Conservation (phyloP, 2,113 vertebrate genomes). For the Sceloporus tristichus region DNA sequence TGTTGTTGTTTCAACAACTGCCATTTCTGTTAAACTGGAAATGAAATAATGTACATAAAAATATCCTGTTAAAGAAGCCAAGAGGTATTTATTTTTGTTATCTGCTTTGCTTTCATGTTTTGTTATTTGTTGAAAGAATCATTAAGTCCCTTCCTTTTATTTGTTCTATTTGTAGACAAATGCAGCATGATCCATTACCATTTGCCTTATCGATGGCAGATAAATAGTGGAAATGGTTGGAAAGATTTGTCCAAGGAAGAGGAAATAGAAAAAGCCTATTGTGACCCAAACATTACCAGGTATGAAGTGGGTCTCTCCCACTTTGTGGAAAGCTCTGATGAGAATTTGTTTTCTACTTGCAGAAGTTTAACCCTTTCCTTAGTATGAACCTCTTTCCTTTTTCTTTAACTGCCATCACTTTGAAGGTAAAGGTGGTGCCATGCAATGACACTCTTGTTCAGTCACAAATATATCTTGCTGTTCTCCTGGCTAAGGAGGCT, state of each 20-base stretch:
- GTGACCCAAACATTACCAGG: slow-evolving; percentile 79
- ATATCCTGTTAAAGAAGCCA: too few relatives aligned
- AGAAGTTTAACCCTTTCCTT: not conserved
- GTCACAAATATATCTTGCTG: too few relatives aligned
- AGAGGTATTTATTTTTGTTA: too few relatives aligned
- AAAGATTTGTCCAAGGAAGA: slow-evolving; percentile 81
- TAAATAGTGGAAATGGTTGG: slow-evolving; percentile 76
- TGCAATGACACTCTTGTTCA: too few relatives aligned
- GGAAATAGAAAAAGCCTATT: slow-evolving; percentile 86
- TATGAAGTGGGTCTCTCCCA: slow-evolving; percentile 41
- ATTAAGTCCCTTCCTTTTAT: slow-evolving; percentile 20
- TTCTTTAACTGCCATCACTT: too few relatives aligned
- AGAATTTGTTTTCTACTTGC: not conserved
- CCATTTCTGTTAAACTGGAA: too few relatives aligned
- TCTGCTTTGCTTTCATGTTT: not conserved
- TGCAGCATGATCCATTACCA: slow-evolving; percentile 86
- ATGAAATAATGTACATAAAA: too few relatives aligned
- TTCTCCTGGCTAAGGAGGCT: not conserved
- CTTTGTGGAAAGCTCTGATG: not conserved
- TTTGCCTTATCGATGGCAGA: slow-evolving; percentile 93
- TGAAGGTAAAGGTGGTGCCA: too few relatives aligned
- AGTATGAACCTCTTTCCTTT: not conserved
- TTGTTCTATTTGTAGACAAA: slow-evolving; percentile 74
- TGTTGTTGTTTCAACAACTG: too few relatives aligned
- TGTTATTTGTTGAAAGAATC: not conserved